phyloP scores from a whole-genome alignment of 2,113 vertebrate species.

The Atherinomorus stipes region DNA sequence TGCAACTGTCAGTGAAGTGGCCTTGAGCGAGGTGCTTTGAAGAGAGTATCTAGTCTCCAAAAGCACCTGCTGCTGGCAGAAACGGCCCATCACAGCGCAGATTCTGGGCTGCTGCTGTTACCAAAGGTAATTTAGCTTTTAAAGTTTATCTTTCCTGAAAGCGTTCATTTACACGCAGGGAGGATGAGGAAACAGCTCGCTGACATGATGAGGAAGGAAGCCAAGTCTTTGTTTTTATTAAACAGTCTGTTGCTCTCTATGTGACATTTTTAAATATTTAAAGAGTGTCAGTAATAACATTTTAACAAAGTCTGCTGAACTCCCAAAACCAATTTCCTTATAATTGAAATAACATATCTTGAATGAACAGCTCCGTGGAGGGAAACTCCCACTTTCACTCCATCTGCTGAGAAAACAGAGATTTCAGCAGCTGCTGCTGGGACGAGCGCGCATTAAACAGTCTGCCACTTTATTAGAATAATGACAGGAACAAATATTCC shows the following conservation, averaged over 20 bases:
- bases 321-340: background rate
- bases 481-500: too few species aligned
- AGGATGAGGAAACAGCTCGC: constrained; percentile 28
- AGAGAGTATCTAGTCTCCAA: constrained; percentile 25
- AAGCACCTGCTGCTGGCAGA: constrained; percentile 57
- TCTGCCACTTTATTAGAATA: background rate
- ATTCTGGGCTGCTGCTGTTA: constrained; percentile 37
- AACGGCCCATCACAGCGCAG: constrained; percentile 41
- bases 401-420: background rate
- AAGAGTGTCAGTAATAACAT: background rate
- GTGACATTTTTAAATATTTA: background rate
- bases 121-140: constrained; percentile 25
- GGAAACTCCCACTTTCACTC: constrained; percentile 7
- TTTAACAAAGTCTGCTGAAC: background rate
- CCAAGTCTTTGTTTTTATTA: background rate
- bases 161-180: constrained; percentile 9
- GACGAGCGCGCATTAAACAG: too few species aligned
- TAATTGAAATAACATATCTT: constrained; percentile 1
- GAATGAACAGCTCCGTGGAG: background rate
- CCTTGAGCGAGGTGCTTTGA: constrained; percentile 64
- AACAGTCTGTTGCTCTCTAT: background rate
- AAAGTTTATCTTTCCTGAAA: constrained; percentile 26
- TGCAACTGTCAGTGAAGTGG: constrained; percentile 14
- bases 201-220: background rate
- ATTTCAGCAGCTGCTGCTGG: background rate